Base-by-base conservation (phyloP, 2,113 vertebrate species). In the Ceuthmochares aereus region DNA sequence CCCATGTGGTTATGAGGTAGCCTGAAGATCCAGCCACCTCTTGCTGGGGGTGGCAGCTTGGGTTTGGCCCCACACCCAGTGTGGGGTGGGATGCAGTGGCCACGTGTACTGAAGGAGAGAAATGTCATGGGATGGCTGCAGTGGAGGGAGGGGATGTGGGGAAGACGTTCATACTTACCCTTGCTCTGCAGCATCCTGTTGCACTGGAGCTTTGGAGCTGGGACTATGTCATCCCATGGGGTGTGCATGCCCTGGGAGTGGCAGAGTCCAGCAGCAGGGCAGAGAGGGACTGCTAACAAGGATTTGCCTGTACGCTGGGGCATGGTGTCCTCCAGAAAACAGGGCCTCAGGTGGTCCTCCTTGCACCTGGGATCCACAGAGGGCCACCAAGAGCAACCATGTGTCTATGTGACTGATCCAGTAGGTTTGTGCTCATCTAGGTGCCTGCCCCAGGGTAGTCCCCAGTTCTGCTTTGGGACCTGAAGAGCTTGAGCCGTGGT, bases 341-440 rank as follows among this genome's bases (percentile, higher is more conserved):
- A 0, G 32, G 67, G 37, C 15, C 29, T 77, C n/a, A 7, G 67
- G 55, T 60, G 55, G 8, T 40, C 17, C 42, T 59, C 6, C 68
- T 9, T 54, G 45, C 20, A 26, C 36, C 55, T 54, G 47, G n/a
- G 40, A 25, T 56, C 25, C 29, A 4, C 40, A 52, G 56, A 49
- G 36, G 32, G 63, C 12, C 52, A 45, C 34, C 11, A 18, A 60
- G 60, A 49, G 8, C 55, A 83, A 42, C 62, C 21, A 2, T 2
- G 5, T 18, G 29, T 68, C 62, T 69, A 68, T 0, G 0, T 40
- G 14, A 16, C 14, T 0, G 0, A 42, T 56, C 1, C 0, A 16
- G 4, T 6, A 43, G 37, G 5, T 82, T 51, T 56, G 30, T 72
- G 54, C 72, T 67, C 12, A 0, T 14, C 22, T 27, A 43, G 15